Percentiles rank a stretch among this genome's conserved stretches.
These are phyloP conservation scores for Pangasius krempfi DNA, from an alignment of 2,797 vertebrate genomes.

Conservation along the genomic window DNA sequence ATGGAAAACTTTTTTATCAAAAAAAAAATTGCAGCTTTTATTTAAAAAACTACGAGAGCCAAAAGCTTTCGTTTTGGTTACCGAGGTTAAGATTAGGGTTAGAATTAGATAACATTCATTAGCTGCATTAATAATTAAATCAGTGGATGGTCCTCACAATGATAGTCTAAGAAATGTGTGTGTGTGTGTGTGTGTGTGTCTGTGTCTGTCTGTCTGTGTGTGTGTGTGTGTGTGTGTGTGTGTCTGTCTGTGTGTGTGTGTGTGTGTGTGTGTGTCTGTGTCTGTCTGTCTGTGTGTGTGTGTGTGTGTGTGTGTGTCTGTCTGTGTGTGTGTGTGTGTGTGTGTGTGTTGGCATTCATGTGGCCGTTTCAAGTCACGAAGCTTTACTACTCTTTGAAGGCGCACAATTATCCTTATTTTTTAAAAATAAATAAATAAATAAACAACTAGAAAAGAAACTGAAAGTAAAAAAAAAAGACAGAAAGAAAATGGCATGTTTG, in stretches of 20 bases:
- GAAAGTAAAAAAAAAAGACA: neutral
- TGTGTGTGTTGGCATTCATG: neutral
- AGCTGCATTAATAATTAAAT: neutral
- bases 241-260: constrained; percentile 14
- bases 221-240: constrained; percentile 9
- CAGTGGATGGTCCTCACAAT: neutral
- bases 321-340: neutral
- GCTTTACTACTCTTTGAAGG: neutral
- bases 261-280: neutral
- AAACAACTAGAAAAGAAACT: neutral
- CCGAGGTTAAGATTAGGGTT: neutral
- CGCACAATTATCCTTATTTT: neutral
- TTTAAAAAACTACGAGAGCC: neutral
- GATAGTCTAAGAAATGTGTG: neutral
- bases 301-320: neutral
- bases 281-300: neutral
- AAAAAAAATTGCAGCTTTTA: neutral
- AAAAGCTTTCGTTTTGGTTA: neutral
- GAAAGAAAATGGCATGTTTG: neutral
- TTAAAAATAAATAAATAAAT: neutral
- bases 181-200: neutral
- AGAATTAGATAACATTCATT: neutral
- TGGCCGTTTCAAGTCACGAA: neutral
- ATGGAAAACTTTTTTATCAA: neutral
- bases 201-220: neutral